Evolutionary conservation across 2,113 vertebrate species (phyloP), one percentile per base, ranked within the genome.

Genomic region (Parus major): DNA sequence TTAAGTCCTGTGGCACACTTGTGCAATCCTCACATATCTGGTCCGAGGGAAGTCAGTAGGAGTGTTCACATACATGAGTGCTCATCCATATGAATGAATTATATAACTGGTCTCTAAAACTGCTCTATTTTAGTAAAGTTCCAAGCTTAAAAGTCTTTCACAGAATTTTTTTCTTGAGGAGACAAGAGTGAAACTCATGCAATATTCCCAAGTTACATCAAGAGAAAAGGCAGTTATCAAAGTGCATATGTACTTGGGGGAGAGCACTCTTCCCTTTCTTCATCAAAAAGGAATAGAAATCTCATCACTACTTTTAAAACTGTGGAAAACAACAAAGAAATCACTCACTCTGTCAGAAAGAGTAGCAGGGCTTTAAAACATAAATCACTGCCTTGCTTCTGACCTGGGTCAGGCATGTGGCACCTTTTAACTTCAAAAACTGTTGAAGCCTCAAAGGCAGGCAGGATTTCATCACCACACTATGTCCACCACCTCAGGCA

Each of bases 1-100:
- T 95, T 95, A 95, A 85, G 35, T 60, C 76, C 80, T 96, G 86
- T 46, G 88, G 86, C 76, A 82, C 47, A 24, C 25, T 88, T 96
- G 92, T 53, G 90, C 85, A 97, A 96, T 88, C 71, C 64, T 81
- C 42, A 64, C 64, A 11, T 66, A 88, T 86, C 76, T 52, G 19
- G 57, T 81, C 20, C 12, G 4, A 64, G 47, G 9, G 79, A 81
- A 83, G 79, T 33, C 64, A 83, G 36, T 33, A 46, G 78, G 28
- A 78, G 25, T 14, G 36, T 49, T 80, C 82, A 25, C 15, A 35
- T 47, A 44, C 0, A 1, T 16, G 10, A 68, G 15, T 36, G 29
- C 17, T 88, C 63, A 70, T 16, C 47, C 22, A 14, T n/a, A 60
- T 42, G 42, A 93, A 44, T 55, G 17, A 46, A 59, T 60, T 86